Evolutionary conservation across 2,888 invertebrate species (phyloP), one percentile per base, ranked within the genome.

Genomic region (Orthosia cruda): DNA sequence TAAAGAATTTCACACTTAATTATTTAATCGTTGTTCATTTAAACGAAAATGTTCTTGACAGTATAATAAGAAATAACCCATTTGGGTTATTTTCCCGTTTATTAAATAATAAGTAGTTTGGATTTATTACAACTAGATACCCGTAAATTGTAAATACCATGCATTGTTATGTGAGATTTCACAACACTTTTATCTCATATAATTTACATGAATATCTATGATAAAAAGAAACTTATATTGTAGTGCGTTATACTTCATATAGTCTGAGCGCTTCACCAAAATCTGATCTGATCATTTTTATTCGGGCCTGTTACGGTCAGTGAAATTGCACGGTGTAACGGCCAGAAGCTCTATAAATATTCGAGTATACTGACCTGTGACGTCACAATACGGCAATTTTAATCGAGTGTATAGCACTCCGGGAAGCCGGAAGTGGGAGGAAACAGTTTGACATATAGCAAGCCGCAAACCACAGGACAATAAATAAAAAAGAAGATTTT

Each of bases 401-500:
- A 63, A 49, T 74, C 12, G n/a, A 18, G 61, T 23, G 3, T 62
- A 50, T 13, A 50, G 49, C 7, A 26, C n/a, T n/a, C n/a, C 4
- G 11, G n/a, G 47, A 50, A 45, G 3, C 77, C 45, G 45, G 50
- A 55, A 78, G 1, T 13, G 15, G 5, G n/a, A 23, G 13, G 15
- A 64, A 16, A 49, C 20, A 69, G 47, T 49, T 61, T 57, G 26
- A 58, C 32, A 54, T 32, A 55, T 26, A n/a, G 47, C 47, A 62
- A 72, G 13, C 73, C 65, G 7, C 61, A 71, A 59, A 71, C 55
- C 47, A 16, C 52, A 52, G 1, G 18, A 40, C 54, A 23, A 74
- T 74, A 2, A 63, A 67, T 80, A 63, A n/a, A 63, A 55, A 11
- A 68, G 15, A 20, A 23, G 3, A 23, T 62, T 59, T 54, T 63